Evolutionary conservation across 2,113 vertebrate species (phyloP).

Genomic region (Psophia crepitans): DNA sequence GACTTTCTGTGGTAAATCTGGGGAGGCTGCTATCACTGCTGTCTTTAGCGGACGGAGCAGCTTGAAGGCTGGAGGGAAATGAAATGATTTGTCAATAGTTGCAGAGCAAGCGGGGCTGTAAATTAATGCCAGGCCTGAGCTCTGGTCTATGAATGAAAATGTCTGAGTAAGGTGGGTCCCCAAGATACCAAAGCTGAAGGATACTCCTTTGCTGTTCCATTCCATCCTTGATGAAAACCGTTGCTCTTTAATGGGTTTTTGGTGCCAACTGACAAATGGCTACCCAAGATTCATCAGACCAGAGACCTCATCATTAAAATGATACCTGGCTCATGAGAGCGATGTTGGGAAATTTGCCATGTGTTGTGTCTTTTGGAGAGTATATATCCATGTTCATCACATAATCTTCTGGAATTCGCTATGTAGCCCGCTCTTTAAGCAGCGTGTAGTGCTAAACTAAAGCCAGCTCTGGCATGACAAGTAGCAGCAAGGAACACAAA

Average conservation of each 20-base stretch:
- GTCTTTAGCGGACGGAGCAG: rapidly evolving
- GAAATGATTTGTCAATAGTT: background rate
- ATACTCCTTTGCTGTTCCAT: background rate
- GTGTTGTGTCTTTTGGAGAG: background rate
- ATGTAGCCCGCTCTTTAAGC: background rate
- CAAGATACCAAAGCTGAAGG: rapidly evolving
- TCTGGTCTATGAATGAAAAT: background rate
- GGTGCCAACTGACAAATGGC: background rate
- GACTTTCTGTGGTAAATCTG: background rate
- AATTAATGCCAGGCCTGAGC: background rate
- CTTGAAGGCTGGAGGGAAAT: background rate
- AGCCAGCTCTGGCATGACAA: background rate
- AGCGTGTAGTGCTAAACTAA: background rate
- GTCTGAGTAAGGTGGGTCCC: background rate
- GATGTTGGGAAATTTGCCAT: background rate
- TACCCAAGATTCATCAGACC: background rate
- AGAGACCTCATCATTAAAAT: background rate
- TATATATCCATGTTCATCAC: background rate
- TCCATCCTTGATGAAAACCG: background rate
- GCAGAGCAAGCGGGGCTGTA: background rate
- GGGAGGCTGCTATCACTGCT: background rate
- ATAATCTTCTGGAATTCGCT: background rate
- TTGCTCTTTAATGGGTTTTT: background rate
- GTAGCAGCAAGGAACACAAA: background rate
- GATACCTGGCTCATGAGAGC: rapidly evolving